Conservation (phyloP, 1,140 invertebrate genomes). For the Hylaeus volcanicus region DNA sequence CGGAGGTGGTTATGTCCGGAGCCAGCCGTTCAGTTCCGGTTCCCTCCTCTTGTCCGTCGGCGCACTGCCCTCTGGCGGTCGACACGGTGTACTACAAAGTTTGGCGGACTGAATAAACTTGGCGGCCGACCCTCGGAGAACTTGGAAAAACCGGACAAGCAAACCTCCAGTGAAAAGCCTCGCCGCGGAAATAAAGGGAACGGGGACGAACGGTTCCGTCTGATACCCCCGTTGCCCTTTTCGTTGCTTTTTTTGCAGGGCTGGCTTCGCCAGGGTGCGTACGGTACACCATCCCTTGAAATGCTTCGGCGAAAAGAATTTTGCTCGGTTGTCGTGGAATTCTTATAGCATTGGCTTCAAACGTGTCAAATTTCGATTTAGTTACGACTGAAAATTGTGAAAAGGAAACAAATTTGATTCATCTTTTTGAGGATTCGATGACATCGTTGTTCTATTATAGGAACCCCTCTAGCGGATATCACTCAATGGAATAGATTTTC, state of each 20-base stretch:
- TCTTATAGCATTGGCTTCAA: too few species aligned
- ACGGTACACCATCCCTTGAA: too few species aligned
- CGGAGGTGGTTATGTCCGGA: conserved; percentile 74
- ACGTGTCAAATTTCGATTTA: too few species aligned
- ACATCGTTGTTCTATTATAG: too few species aligned
- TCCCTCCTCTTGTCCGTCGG: conserved; percentile 74
- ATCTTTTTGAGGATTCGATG: too few species aligned
- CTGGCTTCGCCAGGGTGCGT: too few species aligned
- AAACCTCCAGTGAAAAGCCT: conserved; percentile 59
- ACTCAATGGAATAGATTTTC: too few species aligned
- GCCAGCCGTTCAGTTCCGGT: conserved; percentile 75
- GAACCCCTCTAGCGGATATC: too few species aligned
- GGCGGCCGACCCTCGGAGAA: conserved; percentile 74
- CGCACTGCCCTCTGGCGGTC: conserved; percentile 78
- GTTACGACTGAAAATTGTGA: too few species aligned
- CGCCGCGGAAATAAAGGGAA: conserved; percentile 61
- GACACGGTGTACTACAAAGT: conserved; percentile 81
- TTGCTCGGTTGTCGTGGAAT: too few species aligned
- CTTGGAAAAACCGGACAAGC: conserved; percentile 74
- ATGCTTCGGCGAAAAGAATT: too few species aligned
- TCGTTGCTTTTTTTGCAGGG: background rate
- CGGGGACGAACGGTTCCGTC: conserved; percentile 24
- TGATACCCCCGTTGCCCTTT: conserved; percentile 16
- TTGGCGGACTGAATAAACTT: conserved; percentile 81
- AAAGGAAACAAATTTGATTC: too few species aligned